phyloP scores from a whole-genome alignment of 2,888 invertebrate species.

The Argyra leucocephala region DNA sequence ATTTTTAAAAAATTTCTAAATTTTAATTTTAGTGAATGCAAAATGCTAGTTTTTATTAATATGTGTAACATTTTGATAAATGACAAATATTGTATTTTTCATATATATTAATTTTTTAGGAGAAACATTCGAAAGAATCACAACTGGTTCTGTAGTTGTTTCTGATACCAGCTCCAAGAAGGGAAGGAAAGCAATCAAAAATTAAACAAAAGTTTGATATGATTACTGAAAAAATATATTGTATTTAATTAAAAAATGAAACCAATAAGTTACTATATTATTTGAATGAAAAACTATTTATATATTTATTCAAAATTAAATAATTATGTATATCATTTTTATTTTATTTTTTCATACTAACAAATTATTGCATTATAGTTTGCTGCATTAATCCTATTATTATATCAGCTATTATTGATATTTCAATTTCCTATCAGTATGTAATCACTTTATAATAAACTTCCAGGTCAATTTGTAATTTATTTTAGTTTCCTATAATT shows the following conservation, averaged over 20 bases:
- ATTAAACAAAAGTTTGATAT: not conserved
- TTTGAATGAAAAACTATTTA: not conserved
- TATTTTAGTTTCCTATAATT: too few relatives aligned
- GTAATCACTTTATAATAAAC: not conserved
- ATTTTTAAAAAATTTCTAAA: too few relatives aligned
- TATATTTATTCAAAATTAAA: not conserved
- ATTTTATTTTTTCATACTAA: not conserved
- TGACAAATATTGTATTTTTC: too few relatives aligned
- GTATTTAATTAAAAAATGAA: not conserved
- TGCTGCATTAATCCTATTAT: not conserved
- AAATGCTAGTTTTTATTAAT: too few relatives aligned
- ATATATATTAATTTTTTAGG: too few relatives aligned
- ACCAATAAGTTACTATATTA: not conserved
- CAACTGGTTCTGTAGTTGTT: conserved; percentile 3
- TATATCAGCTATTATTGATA: not conserved
- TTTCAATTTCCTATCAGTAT: not conserved
- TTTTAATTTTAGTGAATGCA: too few relatives aligned
- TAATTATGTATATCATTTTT: too few relatives aligned
- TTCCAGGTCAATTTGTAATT: too few relatives aligned
- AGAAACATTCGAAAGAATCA: conserved; percentile 1
- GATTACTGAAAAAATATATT: not conserved
- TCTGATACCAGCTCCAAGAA: not conserved
- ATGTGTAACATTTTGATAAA: too few relatives aligned
- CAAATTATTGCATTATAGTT: not conserved
- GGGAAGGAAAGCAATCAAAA: not conserved